Conservation (phyloP, 2,797 vertebrate species). For the Danio tinwini region DNA sequence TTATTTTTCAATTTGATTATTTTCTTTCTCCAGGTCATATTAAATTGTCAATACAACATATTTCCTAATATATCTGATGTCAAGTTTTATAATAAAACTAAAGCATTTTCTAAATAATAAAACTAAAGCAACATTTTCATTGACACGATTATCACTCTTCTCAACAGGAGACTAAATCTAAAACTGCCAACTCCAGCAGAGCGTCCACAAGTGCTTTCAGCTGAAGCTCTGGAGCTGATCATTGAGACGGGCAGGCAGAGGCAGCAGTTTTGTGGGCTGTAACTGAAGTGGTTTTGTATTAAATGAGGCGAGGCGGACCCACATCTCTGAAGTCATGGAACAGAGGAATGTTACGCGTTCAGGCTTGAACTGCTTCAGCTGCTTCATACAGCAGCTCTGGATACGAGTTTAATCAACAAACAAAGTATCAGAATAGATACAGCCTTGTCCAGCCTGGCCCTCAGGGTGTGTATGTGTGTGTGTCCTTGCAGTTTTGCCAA, state of each 20-base stretch:
- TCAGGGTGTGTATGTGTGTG: background rate
- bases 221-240: background rate
- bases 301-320: conserved; percentile 31
- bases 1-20: no score
- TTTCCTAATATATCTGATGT: no score
- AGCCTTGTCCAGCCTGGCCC: conserved; percentile 10
- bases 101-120: no score
- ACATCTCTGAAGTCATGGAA: conserved; percentile 43
- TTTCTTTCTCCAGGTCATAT: no score
- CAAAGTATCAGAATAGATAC: background rate
- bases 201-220: background rate
- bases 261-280: background rate
- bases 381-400: conserved; percentile 23
- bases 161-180: background rate
- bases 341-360: conserved; percentile 40
- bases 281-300: background rate
- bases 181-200: background rate
- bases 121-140: background rate
- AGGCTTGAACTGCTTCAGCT: conserved; percentile 11
- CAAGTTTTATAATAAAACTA: no score
- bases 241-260: background rate
- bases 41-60: no score
- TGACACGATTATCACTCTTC: background rate
- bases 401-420: conserved; percentile 2
- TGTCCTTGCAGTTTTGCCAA: conserved; percentile 15